Evolutionary conservation across 2,888 invertebrate species (phyloP).

Genomic region (Mythimna vitellina): DNA sequence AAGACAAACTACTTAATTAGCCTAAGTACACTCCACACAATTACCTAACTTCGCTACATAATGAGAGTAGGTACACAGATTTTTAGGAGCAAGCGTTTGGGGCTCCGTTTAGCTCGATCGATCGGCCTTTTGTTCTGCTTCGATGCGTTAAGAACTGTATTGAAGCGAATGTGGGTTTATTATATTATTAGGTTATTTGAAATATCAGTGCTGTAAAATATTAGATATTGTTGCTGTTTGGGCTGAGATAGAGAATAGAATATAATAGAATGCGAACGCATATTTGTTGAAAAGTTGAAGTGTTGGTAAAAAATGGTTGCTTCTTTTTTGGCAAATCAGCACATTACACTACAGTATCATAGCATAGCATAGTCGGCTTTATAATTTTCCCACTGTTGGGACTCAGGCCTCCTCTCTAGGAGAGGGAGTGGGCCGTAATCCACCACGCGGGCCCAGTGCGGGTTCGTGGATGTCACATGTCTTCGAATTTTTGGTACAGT

Average conservation of each 20-base stretch:
- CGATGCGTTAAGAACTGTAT: background rate
- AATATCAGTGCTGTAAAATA: background rate
- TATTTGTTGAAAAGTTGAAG: too few species aligned
- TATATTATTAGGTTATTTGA: background rate
- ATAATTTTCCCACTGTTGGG: too few species aligned
- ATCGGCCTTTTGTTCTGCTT: constrained; percentile 25
- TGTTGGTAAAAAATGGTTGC: too few species aligned
- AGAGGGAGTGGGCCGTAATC: too few species aligned
- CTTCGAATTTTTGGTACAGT: too few species aligned
- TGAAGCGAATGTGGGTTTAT: background rate
- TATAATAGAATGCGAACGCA: too few species aligned
- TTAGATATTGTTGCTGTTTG: background rate
- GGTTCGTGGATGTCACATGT: too few species aligned
- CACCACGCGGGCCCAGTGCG: too few species aligned
- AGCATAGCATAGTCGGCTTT: too few species aligned
- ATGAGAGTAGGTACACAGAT: constrained; percentile 29
- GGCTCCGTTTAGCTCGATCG: constrained; percentile 32
- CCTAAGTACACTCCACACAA: constrained; percentile 59
- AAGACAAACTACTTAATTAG: constrained; percentile 75
- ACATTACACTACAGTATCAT: too few species aligned
- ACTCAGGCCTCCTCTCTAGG: too few species aligned
- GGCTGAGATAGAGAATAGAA: background rate
- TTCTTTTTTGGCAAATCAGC: too few species aligned
- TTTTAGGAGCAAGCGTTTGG: constrained; percentile 17
- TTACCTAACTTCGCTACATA: constrained; percentile 34